A percentile compares a stretch with the other conserved stretches of the same genome.
phyloP scores from a whole-genome alignment of 2,113 vertebrate species.

The Anseranas semipalmata region DNA sequence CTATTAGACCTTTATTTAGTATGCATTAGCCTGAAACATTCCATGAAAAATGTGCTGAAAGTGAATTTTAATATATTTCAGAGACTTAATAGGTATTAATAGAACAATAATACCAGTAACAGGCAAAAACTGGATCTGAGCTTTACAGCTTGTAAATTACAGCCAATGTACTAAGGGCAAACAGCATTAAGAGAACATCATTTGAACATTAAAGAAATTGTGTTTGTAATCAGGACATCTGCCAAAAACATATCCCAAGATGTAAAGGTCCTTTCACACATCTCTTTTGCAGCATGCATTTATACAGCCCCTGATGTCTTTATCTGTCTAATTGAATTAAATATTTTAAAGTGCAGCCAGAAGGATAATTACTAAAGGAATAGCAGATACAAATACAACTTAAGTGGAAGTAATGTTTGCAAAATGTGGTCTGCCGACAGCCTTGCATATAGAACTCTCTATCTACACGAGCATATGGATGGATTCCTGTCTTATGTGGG shows the following conservation, averaged over 20 bases:
- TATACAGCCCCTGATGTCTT: not conserved
- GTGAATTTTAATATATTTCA: slow-evolving; percentile 36
- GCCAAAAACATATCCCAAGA: slow-evolving; percentile 9
- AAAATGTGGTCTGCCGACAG: not conserved
- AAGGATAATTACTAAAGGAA: slow-evolving; percentile 8
- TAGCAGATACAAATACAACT: not conserved
- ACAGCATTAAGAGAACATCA: slow-evolving; percentile 47
- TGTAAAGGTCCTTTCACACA: not conserved
- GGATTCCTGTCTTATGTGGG: not conserved
- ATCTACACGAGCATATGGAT: not conserved
- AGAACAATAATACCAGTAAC: slow-evolving; percentile 31
- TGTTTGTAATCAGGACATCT: slow-evolving; percentile 38
- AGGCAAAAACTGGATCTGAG: slow-evolving; percentile 28
- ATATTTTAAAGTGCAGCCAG: not conserved
- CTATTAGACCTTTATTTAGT: slow-evolving; percentile 29
- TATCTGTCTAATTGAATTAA: not conserved
- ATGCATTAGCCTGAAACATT: not conserved
- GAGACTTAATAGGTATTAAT: slow-evolving; percentile 59
- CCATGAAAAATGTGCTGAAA: slow-evolving; percentile 1
- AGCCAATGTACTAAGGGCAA: slow-evolving; percentile 9
- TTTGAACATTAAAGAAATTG: slow-evolving; percentile 33
- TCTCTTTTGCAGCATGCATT: not conserved
- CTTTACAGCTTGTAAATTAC: slow-evolving; percentile 41
- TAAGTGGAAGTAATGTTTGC: not conserved
- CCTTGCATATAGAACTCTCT: not conserved